phyloP scores from a whole-genome alignment of 2,888 invertebrate genomes.

The Metopia argyrocephala region DNA sequence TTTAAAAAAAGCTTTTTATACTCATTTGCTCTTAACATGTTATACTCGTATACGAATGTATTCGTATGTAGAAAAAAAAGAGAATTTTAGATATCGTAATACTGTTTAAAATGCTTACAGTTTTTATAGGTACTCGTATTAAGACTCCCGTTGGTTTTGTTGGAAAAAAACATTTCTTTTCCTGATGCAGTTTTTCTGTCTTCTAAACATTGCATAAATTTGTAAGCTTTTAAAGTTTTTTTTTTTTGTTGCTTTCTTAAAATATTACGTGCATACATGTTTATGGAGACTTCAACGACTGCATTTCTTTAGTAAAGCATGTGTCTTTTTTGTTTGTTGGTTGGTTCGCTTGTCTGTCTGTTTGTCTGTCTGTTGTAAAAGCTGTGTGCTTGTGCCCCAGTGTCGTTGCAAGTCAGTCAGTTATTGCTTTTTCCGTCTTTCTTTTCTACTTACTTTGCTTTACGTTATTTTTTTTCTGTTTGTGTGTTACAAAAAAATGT shows the following conservation, averaged over 20 bases:
- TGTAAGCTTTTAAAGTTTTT: constrained; percentile 18
- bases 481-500: background rate
- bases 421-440: background rate
- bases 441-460: constrained; percentile 29
- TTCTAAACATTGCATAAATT: background rate
- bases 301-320: background rate
- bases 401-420: constrained; percentile 56
- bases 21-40: background rate
- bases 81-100: constrained; percentile 23
- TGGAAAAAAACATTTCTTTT: constrained; percentile 32
- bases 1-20: constrained; percentile 22
- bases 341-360: background rate
- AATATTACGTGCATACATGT: background rate
- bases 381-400: constrained; percentile 63
- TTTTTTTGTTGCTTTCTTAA: background rate
- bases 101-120: too few species aligned
- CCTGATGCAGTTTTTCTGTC: constrained; percentile 15
- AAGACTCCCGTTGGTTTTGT: too few species aligned
- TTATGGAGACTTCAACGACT: background rate
- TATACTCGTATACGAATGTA: too few species aligned
- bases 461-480: constrained; percentile 44
- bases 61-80: constrained; percentile 6
- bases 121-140: too few species aligned
- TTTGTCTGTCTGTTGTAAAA: too few species aligned
- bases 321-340: background rate